A percentile compares a stretch with the other conserved stretches of the same genome.
These are phyloP conservation scores for Diphyllodes magnificus DNA, from an alignment of 2,113 vertebrate genomes.

Conservation along the genomic window DNA sequence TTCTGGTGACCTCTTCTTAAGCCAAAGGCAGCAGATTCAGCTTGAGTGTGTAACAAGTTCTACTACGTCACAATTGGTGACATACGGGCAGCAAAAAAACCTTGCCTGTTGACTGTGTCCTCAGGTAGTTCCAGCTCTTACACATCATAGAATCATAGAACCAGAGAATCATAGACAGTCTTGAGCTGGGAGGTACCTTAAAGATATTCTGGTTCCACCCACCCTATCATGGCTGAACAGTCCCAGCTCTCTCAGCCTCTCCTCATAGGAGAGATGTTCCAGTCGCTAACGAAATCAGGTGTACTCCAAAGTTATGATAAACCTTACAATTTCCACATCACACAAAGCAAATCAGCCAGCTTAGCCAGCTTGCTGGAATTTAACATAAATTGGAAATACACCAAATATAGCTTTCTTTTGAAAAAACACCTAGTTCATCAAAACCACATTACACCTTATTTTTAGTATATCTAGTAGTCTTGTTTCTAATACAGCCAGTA, in stretches of 20 bases:
- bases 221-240: background rate
- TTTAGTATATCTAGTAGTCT: background rate
- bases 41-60: background rate
- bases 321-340: background rate
- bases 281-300: background rate
- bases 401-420: background rate
- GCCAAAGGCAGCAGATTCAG: background rate
- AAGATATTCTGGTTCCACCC: background rate
- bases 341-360: background rate
- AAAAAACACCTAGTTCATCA: background rate
- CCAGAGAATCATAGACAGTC: background rate
- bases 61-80: background rate
- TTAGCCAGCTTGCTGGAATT: background rate
- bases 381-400: background rate
- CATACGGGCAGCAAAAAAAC: background rate
- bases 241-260: background rate
- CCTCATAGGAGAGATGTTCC: background rate
- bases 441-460: background rate
- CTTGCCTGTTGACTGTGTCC: rapidly evolving
- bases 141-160: background rate
- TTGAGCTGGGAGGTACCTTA: background rate
- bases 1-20: background rate
- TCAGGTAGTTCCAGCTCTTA: background rate
- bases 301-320: background rate
- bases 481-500: background rate